Base-by-base conservation (phyloP, 2,888 invertebrate species). In the Himalopsyche anomala region DNA sequence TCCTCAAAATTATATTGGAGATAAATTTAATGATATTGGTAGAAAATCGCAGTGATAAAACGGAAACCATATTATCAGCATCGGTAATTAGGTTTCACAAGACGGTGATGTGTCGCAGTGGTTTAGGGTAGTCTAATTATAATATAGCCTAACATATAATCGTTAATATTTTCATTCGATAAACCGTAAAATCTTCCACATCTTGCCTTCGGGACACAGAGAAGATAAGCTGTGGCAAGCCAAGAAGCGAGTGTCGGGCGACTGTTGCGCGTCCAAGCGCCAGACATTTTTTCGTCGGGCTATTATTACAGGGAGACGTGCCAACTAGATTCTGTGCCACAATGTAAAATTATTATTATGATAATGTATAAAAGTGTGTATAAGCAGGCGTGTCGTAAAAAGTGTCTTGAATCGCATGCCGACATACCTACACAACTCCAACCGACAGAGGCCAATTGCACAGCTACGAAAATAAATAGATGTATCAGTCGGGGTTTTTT, bases 251-350 rank as follows among this genome's bases (percentile, higher is more conserved):
- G 62, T 28, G 62, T 62, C 62, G 19, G 62, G 8, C n/a, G 62
- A 62, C 62, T 62, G 62, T 62, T 62, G 62, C 62, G 62, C 62
- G 62, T 62, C 62, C 62, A 62, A 62, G 62, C 62, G 62, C 62
- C 62, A 62, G 62, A 62, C 62, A 62, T 62, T 62, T 62, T 62
- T 62, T 28, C 62, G 62, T 28, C 62, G 62, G 19, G 19, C 62
- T 62, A 62, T 62, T 62, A 62, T 62, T 62, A 62, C 62, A 28
- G 62, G n/a, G 62, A 62, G 62, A 62, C 62, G 62, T 62, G 62
- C 62, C 62, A 62, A 62, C 62, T 62, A 62, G 62, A 19, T 62
- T 62, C 62, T 62, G 62, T 62, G 62, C 62, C 62, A 62, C 62
- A 62, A 62, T 19, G 62, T 28, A 11, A 62, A 62, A 62, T 62